Evolutionary conservation across 2,888 invertebrate genomes (phyloP), one percentile per base, ranked within the genome.

Genomic region (Phengaris alcon): DNA sequence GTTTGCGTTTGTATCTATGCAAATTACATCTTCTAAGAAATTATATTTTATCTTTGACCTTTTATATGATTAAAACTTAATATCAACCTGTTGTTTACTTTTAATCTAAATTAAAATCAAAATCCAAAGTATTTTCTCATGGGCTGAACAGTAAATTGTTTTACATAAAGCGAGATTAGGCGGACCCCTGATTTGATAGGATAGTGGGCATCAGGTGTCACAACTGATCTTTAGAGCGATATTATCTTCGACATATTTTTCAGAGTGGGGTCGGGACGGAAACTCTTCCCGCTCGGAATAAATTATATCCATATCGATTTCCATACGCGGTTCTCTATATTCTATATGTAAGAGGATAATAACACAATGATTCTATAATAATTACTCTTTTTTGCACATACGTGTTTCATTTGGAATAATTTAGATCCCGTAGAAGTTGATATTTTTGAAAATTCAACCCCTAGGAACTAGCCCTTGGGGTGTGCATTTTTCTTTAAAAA

Each of bases 141-240:
- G 64, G 64, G 6, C 64, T 12, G 12, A 64, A 35, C 7, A 75
- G 51, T 72, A 75, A 70, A 75, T 75, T 51, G 57, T 51, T 74
- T 68, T 75, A 77, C 78, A 80, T 77, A 75, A 79, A 81, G 80
- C 80, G 80, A 79, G 81, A 82, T 77, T 75, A 80, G 85, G 86
- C 87, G 84, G 84, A 82, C 74, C 81, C 83, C 82, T 82, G 82
- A 83, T 82, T 84, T 84, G 84, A 82, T 81, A 82, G 81, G 82
- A 85, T 80, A 83, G 83, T 82, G 82, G 87, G 90, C 87, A 92
- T 92, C 93, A 93, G 93, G 93, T 93, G 93, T 88, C 82, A 81
- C 82, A 89, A 92, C 85, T 86, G 90, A 88, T 90, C 87, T 85
- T 84, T 84, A 86, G 86, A 89, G 88, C 86, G 84, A 86, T 88